Evolutionary conservation across 2,888 invertebrate genomes (phyloP).

Genomic region (Diploptera punctata): DNA sequence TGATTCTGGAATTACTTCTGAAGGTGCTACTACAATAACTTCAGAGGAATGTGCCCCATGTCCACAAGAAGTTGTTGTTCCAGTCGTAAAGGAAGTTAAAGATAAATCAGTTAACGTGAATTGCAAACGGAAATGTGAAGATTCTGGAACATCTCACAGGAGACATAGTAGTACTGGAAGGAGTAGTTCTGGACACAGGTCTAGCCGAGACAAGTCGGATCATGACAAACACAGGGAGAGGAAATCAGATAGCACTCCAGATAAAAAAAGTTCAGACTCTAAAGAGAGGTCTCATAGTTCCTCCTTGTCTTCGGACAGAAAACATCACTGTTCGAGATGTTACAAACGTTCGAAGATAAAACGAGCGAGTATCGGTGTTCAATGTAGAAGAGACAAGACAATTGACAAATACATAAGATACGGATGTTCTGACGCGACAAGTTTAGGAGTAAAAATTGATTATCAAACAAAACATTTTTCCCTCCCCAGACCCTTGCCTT

Average conservation of each 20-base stretch:
- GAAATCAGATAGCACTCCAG: neutral
- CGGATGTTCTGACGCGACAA: constrained; percentile 26
- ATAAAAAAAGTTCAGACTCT: constrained; percentile 13
- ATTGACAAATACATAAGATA: constrained; percentile 46
- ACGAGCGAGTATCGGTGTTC: constrained; percentile 74
- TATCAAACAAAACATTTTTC: constrained; percentile 43
- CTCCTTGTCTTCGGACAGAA: constrained; percentile 40
- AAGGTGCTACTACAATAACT: neutral
- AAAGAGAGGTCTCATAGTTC: constrained; percentile 33
- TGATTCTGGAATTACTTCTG: neutral
- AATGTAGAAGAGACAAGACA: constrained; percentile 65
- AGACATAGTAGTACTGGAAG: constrained; percentile 25
- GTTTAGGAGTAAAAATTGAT: constrained; percentile 35
- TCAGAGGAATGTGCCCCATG: neutral
- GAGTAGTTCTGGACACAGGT: constrained; percentile 28
- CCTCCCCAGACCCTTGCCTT: constrained; percentile 46
- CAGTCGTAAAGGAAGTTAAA: too few relatives aligned
- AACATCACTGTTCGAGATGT: constrained; percentile 66
- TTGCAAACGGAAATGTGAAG: neutral
- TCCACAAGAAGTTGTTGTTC: neutral
- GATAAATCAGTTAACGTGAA: too few relatives aligned
- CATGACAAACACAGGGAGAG: constrained; percentile 22
- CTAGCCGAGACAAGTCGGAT: constrained; percentile 27
- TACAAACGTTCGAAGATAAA: constrained; percentile 73
- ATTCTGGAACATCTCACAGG: neutral